Conservation (phyloP, 2,888 invertebrate species). For the Drosophila yooni region DNA sequence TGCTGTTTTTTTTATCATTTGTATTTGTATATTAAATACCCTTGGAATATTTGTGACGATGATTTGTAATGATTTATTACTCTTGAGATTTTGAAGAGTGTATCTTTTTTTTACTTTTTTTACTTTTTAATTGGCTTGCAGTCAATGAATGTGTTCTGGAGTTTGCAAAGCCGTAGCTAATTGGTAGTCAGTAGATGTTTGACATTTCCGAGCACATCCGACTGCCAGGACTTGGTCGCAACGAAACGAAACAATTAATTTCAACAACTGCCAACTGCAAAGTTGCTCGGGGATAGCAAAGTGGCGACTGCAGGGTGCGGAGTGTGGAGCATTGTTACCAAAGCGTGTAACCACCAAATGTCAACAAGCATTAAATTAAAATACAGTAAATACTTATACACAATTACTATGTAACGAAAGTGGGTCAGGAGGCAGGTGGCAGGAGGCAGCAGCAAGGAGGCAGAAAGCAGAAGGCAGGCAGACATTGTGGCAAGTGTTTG, state of each 20-base stretch:
- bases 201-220: constrained; percentile 19
- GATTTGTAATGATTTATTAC: background rate
- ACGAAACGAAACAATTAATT: constrained; percentile 59
- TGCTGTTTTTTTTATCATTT: too few species aligned
- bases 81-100: background rate
- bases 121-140: background rate
- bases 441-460: background rate
- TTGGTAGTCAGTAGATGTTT: constrained; percentile 36
- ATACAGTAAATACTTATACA: constrained; percentile 53
- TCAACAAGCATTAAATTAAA: constrained; percentile 73
- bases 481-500: constrained; percentile 16
- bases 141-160: constrained; percentile 13
- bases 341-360: constrained; percentile 57
- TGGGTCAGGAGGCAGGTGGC: constrained; percentile 2
- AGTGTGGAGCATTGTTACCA: constrained; percentile 34
- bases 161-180: constrained; percentile 30
- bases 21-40: too few species aligned
- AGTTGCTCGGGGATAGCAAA: constrained; percentile 27
- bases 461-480: background rate
- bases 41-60: background rate
- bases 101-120: background rate
- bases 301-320: background rate
- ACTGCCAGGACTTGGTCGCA: constrained; percentile 15
- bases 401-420: background rate
- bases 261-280: constrained; percentile 43